Conservation (phyloP, 2,888 invertebrate species). For the Nowickia ferox region DNA sequence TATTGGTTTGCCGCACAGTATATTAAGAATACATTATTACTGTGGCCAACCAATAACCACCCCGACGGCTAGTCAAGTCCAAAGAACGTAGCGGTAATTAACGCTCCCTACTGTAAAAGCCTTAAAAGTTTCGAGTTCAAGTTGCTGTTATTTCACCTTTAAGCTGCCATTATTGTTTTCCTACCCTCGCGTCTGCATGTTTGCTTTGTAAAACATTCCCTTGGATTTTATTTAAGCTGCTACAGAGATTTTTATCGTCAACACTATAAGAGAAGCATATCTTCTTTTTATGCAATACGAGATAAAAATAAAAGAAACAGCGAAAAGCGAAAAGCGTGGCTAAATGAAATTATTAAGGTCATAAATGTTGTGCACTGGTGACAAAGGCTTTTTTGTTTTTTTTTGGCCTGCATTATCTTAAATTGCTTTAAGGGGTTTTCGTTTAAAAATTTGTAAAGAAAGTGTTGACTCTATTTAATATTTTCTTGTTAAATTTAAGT, state of each 20-base stretch:
- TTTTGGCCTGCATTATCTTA: not conserved
- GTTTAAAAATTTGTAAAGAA: slow-evolving; percentile 11
- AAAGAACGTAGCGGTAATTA: too few species aligned
- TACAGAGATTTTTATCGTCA: slow-evolving; percentile 7
- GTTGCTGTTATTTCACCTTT: too few species aligned
- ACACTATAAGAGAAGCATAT: not conserved
- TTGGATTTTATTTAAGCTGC: slow-evolving; percentile 35
- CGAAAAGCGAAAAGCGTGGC: slow-evolving; percentile 12
- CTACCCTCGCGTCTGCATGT: not conserved
- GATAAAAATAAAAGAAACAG: not conserved
- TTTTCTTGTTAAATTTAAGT: not conserved
- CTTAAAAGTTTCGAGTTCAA: too few species aligned
- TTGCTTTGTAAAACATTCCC: slow-evolving; percentile 3
- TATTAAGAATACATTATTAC: too few species aligned
- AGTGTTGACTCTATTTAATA: not conserved
- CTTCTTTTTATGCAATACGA: not conserved
- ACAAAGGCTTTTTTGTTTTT: not conserved
- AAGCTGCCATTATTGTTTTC: too few species aligned
- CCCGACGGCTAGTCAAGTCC: too few species aligned
- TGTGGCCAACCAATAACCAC: too few species aligned
- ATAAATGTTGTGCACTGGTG: slow-evolving; percentile 5
- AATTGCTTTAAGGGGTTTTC: not conserved
- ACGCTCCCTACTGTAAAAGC: too few species aligned
- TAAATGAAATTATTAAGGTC: slow-evolving; percentile 25
- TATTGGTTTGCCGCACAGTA: too few species aligned